Conservation (phyloP, 1,140 invertebrate genomes). For the Streblospio benedicti region DNA sequence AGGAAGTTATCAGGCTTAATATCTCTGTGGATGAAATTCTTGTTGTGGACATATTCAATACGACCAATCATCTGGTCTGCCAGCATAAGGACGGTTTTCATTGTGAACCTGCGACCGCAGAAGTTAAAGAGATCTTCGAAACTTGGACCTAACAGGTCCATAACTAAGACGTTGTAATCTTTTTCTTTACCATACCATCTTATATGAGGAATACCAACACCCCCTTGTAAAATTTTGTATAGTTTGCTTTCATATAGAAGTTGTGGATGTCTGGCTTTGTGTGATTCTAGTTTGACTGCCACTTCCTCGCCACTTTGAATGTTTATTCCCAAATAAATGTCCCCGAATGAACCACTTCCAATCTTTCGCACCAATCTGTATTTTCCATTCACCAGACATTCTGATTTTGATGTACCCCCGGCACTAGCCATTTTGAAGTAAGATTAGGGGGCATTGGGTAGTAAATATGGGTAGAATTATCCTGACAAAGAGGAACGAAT, state of each 20-base stretch:
- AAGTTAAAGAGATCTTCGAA: conserved; percentile 96
- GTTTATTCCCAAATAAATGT: conserved; percentile 96
- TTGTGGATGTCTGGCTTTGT: conserved; percentile 87
- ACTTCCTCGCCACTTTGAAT: conserved; percentile 95
- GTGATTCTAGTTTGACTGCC: conserved; percentile 88
- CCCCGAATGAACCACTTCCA: conserved; percentile 96
- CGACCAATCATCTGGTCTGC: conserved; percentile 72
- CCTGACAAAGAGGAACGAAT: too few species aligned
- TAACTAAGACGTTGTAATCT: conserved; percentile 91
- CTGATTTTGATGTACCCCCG: conserved; percentile 13
- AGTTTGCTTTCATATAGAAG: conserved; percentile 90
- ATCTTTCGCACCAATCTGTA: conserved; percentile 95
- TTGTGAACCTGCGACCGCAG: conserved; percentile 88
- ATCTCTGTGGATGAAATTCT: conserved; percentile 58
- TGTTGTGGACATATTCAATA: conserved; percentile 59
- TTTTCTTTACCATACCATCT: conserved; percentile 81
- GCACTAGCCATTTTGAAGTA: conserved; percentile 12
- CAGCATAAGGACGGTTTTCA: conserved; percentile 95
- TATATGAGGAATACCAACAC: conserved; percentile 90
- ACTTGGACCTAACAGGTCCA: conserved; percentile 91
- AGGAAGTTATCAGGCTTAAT: conserved; percentile 50
- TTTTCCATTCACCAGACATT: conserved; percentile 31
- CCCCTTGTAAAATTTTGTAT: conserved; percentile 75
- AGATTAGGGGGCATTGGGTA: too few species aligned
- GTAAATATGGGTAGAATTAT: too few species aligned